A percentile compares a stretch with the other conserved stretches of the same genome.
phyloP scores from a whole-genome alignment of 2,113 vertebrate species.

The Pelvicachromis taeniatus region DNA sequence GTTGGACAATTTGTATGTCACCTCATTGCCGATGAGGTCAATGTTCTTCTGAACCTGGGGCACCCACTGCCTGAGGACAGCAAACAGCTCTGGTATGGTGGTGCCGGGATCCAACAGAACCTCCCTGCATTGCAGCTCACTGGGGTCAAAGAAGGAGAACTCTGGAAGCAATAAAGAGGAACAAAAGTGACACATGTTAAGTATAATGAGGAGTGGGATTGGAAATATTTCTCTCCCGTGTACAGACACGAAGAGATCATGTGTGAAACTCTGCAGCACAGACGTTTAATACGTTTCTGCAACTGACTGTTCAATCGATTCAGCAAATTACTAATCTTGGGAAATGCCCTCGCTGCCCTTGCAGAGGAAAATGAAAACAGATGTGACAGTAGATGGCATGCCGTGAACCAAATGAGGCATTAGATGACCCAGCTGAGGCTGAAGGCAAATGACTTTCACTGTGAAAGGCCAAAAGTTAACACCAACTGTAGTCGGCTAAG shows the following conservation, averaged over 20 bases:
- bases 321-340: conserved; percentile 19
- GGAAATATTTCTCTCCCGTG: not conserved
- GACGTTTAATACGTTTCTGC: not conserved
- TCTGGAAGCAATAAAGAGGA: conserved; percentile 68
- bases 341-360: conserved; percentile 11
- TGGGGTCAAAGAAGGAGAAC: conserved; percentile 97
- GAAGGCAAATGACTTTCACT: not conserved
- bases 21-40: conserved; percentile 90
- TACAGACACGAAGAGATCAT: not conserved
- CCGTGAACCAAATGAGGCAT: conserved; percentile 9
- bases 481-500: not conserved
- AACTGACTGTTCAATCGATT: conserved; percentile 1
- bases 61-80: conserved; percentile 96
- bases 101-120: conserved; percentile 88
- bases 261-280: not conserved
- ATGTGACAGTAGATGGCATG: conserved; percentile 9
- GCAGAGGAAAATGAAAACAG: conserved; percentile 16
- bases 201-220: not conserved
- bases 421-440: not conserved
- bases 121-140: conserved; percentile 87
- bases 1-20: conserved; percentile 43
- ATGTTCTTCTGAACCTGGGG: conserved; percentile 97
- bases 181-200: not conserved
- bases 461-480: not conserved
- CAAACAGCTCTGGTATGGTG: conserved; percentile 92